Conservation (phyloP, 2,888 invertebrate genomes). For the Thalpophila matura region DNA sequence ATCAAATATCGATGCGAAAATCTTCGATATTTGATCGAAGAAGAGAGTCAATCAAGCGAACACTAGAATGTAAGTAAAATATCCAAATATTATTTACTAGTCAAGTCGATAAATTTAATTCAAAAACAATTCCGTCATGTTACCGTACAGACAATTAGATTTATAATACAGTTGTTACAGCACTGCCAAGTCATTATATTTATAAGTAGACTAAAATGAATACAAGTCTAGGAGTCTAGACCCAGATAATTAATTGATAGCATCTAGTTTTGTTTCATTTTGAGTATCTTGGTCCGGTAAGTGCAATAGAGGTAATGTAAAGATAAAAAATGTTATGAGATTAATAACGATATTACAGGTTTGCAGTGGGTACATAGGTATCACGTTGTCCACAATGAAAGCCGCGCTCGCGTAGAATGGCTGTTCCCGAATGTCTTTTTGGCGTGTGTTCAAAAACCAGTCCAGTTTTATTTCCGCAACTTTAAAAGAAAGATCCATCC, state of each 20-base stretch:
- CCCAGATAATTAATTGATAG: constrained; percentile 53
- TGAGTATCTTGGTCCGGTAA: constrained; percentile 17
- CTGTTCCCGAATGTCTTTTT: constrained; percentile 69
- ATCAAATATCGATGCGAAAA: no score
- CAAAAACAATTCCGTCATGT: constrained; percentile 55
- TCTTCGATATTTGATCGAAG: no score
- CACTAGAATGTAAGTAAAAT: constrained; percentile 50
- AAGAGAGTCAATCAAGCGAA: constrained; percentile 23
- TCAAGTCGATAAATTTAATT: constrained; percentile 40
- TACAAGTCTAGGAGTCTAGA: constrained; percentile 70
- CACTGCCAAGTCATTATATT: constrained; percentile 86
- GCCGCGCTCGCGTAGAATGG: constrained; percentile 57
- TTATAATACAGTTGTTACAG: constrained; percentile 79
- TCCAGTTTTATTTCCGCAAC: constrained; percentile 64
- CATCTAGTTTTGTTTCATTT: constrained; percentile 56
- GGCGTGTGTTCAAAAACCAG: constrained; percentile 73
- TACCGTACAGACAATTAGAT: constrained; percentile 59
- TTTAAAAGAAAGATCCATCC: constrained; percentile 66
- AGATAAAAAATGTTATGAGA: constrained; percentile 28
- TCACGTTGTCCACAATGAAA: constrained; percentile 59
- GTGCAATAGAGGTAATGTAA: constrained; percentile 26
- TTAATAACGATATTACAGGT: constrained; percentile 39
- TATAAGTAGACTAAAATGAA: constrained; percentile 73
- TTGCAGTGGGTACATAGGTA: constrained; percentile 40
- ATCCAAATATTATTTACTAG: constrained; percentile 42